A percentile compares a stretch with the other conserved stretches of the same genome.
Conservation (phyloP, 2,797 vertebrate genomes). For the Melanotaenia boesemani region DNA sequence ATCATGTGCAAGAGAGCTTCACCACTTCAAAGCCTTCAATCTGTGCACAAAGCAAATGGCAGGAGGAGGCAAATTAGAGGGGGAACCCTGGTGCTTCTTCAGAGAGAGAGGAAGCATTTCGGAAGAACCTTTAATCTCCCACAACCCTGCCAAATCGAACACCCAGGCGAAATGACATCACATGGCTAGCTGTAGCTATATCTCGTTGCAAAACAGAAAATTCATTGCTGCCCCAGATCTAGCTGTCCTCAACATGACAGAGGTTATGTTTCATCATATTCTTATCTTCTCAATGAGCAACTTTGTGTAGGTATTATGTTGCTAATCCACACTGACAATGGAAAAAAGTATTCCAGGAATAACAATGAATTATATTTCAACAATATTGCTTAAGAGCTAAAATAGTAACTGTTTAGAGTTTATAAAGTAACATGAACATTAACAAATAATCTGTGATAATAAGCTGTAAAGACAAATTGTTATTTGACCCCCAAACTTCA, state of each 20-base stretch:
- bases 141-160: constrained; percentile 51
- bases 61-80: constrained; percentile 76
- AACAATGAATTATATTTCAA: not conserved
- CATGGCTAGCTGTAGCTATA: constrained; percentile 16
- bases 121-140: constrained; percentile 74
- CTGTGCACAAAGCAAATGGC: constrained; percentile 66
- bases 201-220: constrained; percentile 40
- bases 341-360: constrained; percentile 17
- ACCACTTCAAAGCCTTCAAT: constrained; percentile 72
- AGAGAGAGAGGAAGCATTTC: constrained; percentile 69
- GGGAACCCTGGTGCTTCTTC: constrained; percentile 60
- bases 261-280: constrained; percentile 48
- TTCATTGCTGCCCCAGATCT: constrained; percentile 33
- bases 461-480: not conserved
- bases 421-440: not conserved
- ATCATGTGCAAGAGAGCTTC: constrained; percentile 40
- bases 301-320: constrained; percentile 38
- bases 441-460: not conserved
- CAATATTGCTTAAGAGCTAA: not conserved
- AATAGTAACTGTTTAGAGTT: not conserved
- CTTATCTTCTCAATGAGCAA: constrained; percentile 25
- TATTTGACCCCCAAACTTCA: not conserved
- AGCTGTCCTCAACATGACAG: constrained; percentile 23
- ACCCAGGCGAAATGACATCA: constrained; percentile 65
- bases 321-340: constrained; percentile 32